Evolutionary conservation across 1,140 invertebrate species (phyloP).

Genomic region (Aphidius ervi): DNA sequence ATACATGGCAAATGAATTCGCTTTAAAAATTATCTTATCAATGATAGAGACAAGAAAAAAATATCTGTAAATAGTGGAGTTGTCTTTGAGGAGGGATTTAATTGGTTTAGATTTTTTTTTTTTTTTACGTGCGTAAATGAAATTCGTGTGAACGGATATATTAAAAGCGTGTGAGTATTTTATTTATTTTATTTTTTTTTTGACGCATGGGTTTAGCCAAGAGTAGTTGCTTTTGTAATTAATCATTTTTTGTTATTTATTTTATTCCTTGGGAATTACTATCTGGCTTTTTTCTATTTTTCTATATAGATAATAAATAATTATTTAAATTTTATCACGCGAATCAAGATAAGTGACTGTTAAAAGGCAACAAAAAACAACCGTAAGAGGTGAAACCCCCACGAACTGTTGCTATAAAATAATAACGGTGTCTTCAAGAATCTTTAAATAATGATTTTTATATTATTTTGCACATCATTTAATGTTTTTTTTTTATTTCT

Average conservation of each 20-base stretch:
- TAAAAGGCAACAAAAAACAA: constrained; percentile 28
- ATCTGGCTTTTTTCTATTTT: too few species aligned
- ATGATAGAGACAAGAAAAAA: constrained; percentile 4
- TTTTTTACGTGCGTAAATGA: constrained; percentile 16
- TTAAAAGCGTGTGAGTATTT: constrained; percentile 23
- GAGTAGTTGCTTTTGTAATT: too few species aligned
- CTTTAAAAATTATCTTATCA: neutral
- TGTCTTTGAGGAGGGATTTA: constrained; percentile 1
- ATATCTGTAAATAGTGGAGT: neutral
- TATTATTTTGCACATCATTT: too few species aligned
- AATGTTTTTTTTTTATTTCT: too few species aligned
- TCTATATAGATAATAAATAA: too few species aligned
- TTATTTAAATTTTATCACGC: constrained; percentile 25
- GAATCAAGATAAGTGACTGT: constrained; percentile 22
- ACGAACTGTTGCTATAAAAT: constrained; percentile 32
- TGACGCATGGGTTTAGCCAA: too few species aligned
- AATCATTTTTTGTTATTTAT: too few species aligned
- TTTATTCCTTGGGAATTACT: too few species aligned
- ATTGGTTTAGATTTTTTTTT: constrained; percentile 15
- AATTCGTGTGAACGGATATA: constrained; percentile 36
- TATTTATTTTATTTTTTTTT: too few species aligned
- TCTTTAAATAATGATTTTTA: neutral
- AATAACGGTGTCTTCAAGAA: constrained; percentile 35
- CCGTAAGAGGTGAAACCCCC: constrained; percentile 42
- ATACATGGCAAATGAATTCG: too few species aligned